Conservation (phyloP, 2,113 vertebrate genomes). For the Phaethon lepturus region DNA sequence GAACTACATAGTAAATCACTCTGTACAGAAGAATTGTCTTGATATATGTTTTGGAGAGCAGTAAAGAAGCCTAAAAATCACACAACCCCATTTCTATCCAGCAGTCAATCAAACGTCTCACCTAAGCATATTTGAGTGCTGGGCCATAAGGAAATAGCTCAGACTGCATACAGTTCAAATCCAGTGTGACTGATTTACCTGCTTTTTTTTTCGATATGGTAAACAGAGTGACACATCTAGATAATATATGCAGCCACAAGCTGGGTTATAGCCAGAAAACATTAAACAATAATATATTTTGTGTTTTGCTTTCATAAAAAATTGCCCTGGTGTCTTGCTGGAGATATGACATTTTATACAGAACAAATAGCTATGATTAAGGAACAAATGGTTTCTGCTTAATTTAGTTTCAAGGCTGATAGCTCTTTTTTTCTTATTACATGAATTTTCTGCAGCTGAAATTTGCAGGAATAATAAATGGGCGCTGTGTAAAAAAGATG, state of each 20-base stretch:
- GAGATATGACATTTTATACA: not conserved
- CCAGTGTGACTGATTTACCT: not conserved
- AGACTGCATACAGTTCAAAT: not conserved
- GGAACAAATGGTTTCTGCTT: conserved; percentile 20
- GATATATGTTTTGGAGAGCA: not conserved
- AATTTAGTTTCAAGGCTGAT: conserved; percentile 33
- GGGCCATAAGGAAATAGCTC: not conserved
- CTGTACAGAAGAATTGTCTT: not conserved
- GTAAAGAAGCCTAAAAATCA: not conserved
- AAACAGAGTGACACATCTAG: not conserved
- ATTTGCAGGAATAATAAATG: not conserved
- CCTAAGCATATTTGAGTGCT: not conserved
- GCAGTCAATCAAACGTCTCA: conserved; percentile 4
- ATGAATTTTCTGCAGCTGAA: not conserved
- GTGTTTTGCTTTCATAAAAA: not conserved
- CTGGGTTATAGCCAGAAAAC: not conserved
- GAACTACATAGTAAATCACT: not conserved
- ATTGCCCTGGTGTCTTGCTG: not conserved
- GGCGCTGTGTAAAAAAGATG: not conserved
- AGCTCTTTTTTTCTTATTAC: not conserved
- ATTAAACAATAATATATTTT: not conserved
- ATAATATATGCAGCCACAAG: conserved; percentile 3
- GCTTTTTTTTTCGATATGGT: not conserved
- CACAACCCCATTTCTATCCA: not conserved
- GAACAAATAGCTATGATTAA: conserved; percentile 23